These are phyloP conservation scores for Drosophila paramelanica DNA, from an alignment of 2,888 invertebrate species.

Conservation along the genomic window DNA sequence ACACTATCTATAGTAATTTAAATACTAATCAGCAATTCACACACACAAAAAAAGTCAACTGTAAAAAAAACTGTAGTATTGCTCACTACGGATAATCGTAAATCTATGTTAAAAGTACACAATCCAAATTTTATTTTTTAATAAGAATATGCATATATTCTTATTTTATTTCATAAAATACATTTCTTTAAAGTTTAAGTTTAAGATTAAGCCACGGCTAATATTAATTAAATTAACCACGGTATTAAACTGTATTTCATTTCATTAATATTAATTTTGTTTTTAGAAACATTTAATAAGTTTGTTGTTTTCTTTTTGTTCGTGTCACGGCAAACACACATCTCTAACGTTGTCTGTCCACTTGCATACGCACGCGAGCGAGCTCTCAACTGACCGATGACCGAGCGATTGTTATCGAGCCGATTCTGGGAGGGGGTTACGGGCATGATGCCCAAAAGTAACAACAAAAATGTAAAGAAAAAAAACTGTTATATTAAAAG, in stretches of 20 bases:
- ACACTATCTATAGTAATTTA: not conserved
- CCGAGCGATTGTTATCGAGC: conserved; percentile 25
- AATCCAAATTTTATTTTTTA: too few species aligned
- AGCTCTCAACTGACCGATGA: conserved; percentile 41
- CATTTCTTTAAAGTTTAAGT: too few species aligned
- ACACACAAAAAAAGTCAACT: too few species aligned
- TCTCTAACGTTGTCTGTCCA: conserved; percentile 32
- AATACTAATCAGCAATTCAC: not conserved
- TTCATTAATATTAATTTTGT: too few species aligned
- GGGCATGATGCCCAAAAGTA: conserved; percentile 23
- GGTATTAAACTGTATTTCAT: too few species aligned
- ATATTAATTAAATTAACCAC: too few species aligned
- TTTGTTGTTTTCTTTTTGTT: not conserved
- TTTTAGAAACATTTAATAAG: not conserved
- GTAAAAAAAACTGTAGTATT: too few species aligned
- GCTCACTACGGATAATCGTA: too few species aligned
- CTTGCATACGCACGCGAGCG: conserved; percentile 33
- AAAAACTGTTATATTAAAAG: conserved; percentile 8
- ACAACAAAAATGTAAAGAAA: conserved; percentile 31
- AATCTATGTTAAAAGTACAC: too few species aligned
- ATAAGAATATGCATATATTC: too few species aligned
- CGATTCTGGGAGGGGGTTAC: not conserved
- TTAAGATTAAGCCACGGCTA: too few species aligned
- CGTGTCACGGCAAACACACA: conserved; percentile 42
- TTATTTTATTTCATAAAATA: too few species aligned